These are phyloP conservation scores for Deilephila elpenor DNA, from an alignment of 2,888 invertebrate genomes.

Conservation along the genomic window DNA sequence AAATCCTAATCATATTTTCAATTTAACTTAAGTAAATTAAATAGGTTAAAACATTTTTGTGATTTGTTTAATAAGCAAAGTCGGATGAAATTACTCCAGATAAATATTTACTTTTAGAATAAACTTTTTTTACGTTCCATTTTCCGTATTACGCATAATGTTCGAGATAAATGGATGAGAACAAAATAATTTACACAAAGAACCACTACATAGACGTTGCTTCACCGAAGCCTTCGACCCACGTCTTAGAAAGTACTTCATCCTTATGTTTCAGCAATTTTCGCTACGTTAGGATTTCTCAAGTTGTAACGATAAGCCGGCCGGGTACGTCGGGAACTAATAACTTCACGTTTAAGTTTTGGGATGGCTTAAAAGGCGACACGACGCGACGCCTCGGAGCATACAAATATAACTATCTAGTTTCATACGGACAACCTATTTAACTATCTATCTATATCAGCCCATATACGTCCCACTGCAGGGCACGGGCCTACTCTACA, in stretches of 20 bases:
- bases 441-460: too few relatives aligned
- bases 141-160: neutral
- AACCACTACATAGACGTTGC: neutral
- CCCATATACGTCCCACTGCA: too few relatives aligned
- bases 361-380: constrained; percentile 1
- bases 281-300: constrained; percentile 17
- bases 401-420: neutral
- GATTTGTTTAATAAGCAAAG: neutral
- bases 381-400: neutral
- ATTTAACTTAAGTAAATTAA: neutral
- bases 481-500: too few relatives aligned
- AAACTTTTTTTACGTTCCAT: neutral
- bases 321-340: constrained; percentile 12
- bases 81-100: neutral
- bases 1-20: neutral
- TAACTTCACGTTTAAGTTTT: constrained; percentile 21
- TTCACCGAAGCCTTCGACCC: neutral
- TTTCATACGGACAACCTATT: neutral
- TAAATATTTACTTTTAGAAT: neutral
- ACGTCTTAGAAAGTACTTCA: neutral
- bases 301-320: constrained; percentile 7
- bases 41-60: neutral
- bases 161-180: neutral
- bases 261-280: constrained; percentile 10
- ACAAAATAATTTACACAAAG: neutral